Conservation (phyloP, 2,797 vertebrate species). For the Sandelia bainsii region DNA sequence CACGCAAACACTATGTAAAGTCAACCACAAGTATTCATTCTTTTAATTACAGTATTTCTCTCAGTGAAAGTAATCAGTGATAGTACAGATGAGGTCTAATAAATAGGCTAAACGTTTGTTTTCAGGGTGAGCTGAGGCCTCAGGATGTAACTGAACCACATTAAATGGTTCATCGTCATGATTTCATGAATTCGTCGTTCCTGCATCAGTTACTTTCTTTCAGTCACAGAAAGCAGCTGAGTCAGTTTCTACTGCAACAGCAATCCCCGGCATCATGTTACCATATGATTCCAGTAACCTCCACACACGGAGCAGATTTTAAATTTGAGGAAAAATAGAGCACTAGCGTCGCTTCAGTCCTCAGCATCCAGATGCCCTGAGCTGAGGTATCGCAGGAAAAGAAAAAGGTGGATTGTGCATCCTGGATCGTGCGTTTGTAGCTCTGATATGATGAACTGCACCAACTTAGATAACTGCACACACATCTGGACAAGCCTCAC, state of each 20-base stretch:
- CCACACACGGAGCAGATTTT: neutral
- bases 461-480: neutral
- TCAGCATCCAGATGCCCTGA: no score
- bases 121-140: slow-evolving; percentile 9
- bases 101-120: neutral
- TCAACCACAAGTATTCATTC: neutral
- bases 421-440: no score
- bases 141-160: no score
- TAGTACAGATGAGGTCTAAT: neutral
- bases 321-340: neutral
- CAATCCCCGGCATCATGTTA: neutral
- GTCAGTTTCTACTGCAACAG: neutral
- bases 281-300: neutral
- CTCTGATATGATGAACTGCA: no score
- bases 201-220: neutral
- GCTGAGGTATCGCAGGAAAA: no score
- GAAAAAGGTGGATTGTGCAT: no score
- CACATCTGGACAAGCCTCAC: neutral
- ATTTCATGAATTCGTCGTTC: neutral
- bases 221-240: neutral
- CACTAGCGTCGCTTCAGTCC: no score
- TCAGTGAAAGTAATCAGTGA: neutral
- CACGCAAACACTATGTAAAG: slow-evolving; percentile 2
- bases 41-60: no score
- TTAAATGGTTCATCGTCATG: neutral